phyloP scores from a whole-genome alignment of 2,113 vertebrate genomes.

The Formicarius rufipectus region DNA sequence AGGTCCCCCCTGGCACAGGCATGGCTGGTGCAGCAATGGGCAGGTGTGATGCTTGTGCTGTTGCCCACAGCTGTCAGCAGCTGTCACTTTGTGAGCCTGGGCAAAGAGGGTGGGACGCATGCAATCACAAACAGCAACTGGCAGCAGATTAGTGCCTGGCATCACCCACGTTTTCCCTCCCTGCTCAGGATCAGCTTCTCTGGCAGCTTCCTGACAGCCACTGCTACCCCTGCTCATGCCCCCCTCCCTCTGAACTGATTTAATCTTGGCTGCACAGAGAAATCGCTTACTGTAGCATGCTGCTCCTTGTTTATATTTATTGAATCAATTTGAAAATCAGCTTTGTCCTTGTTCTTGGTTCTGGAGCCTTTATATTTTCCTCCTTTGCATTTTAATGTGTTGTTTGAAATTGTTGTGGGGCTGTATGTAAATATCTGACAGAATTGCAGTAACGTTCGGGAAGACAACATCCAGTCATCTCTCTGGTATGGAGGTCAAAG shows the following conservation, averaged over 20 bases:
- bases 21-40: neutral
- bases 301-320: constrained; percentile 53
- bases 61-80: neutral
- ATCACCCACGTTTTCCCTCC: neutral
- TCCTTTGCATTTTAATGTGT: constrained; percentile 48
- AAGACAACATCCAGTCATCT: neutral
- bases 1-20: neutral
- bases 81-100: neutral
- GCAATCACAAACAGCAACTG: neutral
- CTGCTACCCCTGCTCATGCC: neutral
- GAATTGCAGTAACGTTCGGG: neutral
- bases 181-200: neutral
- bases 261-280: neutral
- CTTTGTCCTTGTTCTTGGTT: constrained; percentile 60
- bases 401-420: neutral
- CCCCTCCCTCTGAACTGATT: constrained; percentile 2
- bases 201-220: constrained; percentile 26
- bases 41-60: neutral
- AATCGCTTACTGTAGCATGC: constrained; percentile 52
- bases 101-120: neutral
- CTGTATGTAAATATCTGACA: constrained; percentile 15
- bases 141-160: constrained; percentile 23
- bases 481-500: neutral
- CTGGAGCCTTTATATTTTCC: constrained; percentile 14
- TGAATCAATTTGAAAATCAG: constrained; percentile 63